These are phyloP conservation scores for Gobionotothen gibberifrons DNA, from an alignment of 2,797 vertebrate genomes.

Conservation along the genomic window DNA sequence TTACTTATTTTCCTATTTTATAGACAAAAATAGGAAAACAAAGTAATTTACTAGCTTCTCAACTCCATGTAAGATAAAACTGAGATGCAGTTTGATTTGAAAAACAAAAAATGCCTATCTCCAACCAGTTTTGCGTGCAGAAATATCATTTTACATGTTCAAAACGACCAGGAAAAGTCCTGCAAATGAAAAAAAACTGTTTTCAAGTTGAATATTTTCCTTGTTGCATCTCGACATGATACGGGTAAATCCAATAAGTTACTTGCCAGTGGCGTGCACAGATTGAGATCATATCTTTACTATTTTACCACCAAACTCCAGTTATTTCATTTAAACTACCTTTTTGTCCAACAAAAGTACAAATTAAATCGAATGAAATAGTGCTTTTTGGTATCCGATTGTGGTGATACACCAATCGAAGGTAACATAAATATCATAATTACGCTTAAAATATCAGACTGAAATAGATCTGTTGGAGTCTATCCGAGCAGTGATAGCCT, in stretches of 20 bases:
- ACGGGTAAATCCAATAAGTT: not conserved
- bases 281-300: no score
- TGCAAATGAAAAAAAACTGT: not conserved
- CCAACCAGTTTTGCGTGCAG: not conserved
- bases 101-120: no score
- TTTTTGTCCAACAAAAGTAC: no score
- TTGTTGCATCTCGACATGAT: not conserved
- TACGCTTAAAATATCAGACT: not conserved
- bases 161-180: not conserved
- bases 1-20: not conserved
- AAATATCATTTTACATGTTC: no score
- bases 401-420: not conserved
- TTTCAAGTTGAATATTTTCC: not conserved
- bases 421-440: not conserved
- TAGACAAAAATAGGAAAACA: no score
- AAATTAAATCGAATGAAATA: not conserved
- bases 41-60: not conserved
- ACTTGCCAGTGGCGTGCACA: not conserved
- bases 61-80: not conserved
- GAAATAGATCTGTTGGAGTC: no score
- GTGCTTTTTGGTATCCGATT: not conserved
- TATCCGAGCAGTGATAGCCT: no score
- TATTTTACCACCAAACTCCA: no score
- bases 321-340: no score
- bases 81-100: not conserved